Conservation (phyloP, 2,113 vertebrate species). For the Microtus oregoni region DNA sequence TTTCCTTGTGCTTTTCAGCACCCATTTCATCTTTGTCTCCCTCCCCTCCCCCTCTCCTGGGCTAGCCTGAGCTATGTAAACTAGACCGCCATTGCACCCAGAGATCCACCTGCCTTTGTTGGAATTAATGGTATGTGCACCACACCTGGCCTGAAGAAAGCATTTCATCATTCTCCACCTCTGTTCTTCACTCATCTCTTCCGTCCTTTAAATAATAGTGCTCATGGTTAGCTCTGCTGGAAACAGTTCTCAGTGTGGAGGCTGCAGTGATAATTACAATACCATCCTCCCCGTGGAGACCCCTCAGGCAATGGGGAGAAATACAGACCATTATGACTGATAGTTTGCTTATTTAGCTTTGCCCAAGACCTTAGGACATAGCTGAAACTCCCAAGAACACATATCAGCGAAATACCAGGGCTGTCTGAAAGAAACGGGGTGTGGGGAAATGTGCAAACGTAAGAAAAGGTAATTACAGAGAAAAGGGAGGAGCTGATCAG, state of each 20-base stretch:
- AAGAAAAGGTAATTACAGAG: not conserved
- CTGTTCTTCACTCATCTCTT: not conserved
- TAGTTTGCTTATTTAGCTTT: not conserved
- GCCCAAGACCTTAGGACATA: not conserved
- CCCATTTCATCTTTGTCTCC: not conserved
- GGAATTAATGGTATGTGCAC: not conserved
- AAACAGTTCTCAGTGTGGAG: not conserved
- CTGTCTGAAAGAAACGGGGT: not conserved
- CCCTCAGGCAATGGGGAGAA: not conserved
- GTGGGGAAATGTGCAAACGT: not conserved
- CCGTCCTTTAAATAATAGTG: not conserved
- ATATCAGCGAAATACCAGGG: not conserved
- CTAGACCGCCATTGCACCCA: not conserved
- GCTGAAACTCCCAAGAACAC: not conserved
- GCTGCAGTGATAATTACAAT: slow-evolving; percentile 6
- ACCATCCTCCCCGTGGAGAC: not conserved
- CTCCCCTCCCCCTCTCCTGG: no score
- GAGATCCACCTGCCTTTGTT: not conserved
- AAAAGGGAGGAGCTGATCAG: not conserved
- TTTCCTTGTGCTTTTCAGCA: not conserved
- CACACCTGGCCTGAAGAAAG: not conserved
- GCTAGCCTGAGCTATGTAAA: not conserved
- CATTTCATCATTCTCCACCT: not conserved
- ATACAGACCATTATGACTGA: not conserved
- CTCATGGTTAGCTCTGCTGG: not conserved